A percentile compares a stretch with the other conserved stretches of the same genome.
These are phyloP conservation scores for Pocillopora damicornis DNA, from an alignment of 64 coral and sea anemone species.

Conservation along the genomic window DNA sequence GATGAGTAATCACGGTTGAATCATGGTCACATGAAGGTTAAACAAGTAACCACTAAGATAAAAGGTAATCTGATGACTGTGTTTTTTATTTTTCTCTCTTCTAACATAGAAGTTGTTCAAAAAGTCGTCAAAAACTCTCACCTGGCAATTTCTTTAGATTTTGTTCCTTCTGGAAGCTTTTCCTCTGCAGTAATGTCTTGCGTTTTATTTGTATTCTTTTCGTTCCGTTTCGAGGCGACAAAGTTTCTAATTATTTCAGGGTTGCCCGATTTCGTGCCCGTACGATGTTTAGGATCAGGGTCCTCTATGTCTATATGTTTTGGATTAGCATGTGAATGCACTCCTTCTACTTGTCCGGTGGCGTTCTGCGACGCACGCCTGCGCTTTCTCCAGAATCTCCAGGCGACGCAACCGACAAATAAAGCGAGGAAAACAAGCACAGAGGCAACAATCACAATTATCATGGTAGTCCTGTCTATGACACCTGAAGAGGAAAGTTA, in stretches of 20 bases:
- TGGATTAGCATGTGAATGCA: slow-evolving; percentile 29
- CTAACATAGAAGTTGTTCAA: not conserved
- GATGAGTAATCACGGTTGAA: too few relatives aligned
- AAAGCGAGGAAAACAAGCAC: slow-evolving; percentile 44
- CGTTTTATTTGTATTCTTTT: slow-evolving; percentile 63
- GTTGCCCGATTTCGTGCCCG: slow-evolving; percentile 35
- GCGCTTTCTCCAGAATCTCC: slow-evolving; percentile 72
- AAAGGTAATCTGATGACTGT: too few relatives aligned
- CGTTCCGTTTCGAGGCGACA: slow-evolving; percentile 40
- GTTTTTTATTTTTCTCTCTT: too few relatives aligned
- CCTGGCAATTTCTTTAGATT: slow-evolving; percentile 21
- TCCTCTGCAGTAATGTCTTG: slow-evolving; percentile 26
- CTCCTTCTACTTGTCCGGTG: slow-evolving; percentile 3
- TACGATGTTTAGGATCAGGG: slow-evolving; percentile 46
- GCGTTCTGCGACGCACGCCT: slow-evolving; percentile 37
- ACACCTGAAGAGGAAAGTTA: not conserved
- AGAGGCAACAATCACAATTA: slow-evolving; percentile 60
- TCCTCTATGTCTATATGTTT: slow-evolving; percentile 74
- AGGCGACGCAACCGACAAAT: slow-evolving; percentile 66
- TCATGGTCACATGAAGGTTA: too few relatives aligned
- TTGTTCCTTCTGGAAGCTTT: not conserved
- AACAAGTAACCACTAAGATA: too few relatives aligned
- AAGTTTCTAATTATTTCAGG: slow-evolving; percentile 93
- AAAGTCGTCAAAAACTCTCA: not conserved
- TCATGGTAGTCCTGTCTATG: slow-evolving; percentile 14